Conservation (phyloP, 2,888 invertebrate species). For the Leptothorax acervorum region DNA sequence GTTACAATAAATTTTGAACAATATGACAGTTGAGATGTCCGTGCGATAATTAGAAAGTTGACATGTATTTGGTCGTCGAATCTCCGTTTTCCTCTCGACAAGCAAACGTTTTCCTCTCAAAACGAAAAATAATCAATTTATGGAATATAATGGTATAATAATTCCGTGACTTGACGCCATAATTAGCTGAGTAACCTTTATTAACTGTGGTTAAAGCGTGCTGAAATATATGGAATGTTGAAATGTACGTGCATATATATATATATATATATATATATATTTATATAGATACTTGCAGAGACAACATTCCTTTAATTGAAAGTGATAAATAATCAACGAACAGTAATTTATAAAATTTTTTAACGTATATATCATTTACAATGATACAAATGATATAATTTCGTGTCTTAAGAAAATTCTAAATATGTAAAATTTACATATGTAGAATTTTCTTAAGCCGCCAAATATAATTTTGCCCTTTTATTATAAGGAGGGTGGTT, state of each 20-base stretch:
- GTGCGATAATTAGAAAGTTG: too few species aligned
- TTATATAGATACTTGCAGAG: neutral
- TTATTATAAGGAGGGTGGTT: neutral
- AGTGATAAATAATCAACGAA: constrained; percentile 15
- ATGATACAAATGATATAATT: too few species aligned
- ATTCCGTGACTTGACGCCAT: neutral
- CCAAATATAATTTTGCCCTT: neutral
- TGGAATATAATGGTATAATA: neutral
- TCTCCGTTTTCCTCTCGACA: constrained; percentile 2
- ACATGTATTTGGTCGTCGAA: too few species aligned
- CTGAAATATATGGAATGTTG: neutral
- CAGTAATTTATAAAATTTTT: neutral
- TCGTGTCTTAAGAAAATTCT: too few species aligned
- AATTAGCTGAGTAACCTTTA: constrained; percentile 11
- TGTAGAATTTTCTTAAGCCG: neutral
- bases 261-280: too few species aligned
- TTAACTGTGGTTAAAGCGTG: neutral
- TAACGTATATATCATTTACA: neutral
- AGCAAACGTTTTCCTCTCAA: constrained; percentile 1
- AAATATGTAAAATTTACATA: neutral
- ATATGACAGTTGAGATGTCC: too few species aligned
- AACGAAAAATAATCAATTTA: constrained; percentile 23
- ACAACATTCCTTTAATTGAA: constrained; percentile 7
- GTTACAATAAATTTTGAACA: too few species aligned
- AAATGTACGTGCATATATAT: neutral